A percentile compares a stretch with the other conserved stretches of the same genome.
Conservation (phyloP, 2,888 invertebrate genomes). For the Scrobipalpa atriplicella region DNA sequence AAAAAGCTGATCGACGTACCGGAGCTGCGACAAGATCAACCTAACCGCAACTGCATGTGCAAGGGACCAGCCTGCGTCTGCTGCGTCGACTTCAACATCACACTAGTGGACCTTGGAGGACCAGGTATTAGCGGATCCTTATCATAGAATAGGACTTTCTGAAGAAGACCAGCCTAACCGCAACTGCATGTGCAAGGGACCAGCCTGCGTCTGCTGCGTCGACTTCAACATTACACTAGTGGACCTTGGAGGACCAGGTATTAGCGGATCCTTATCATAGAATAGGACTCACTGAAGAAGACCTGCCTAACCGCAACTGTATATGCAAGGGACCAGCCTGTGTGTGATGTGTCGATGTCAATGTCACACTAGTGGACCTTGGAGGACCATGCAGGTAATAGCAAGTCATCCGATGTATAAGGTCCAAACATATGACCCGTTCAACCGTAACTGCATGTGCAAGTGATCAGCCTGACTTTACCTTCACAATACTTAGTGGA, state of each 20-base stretch:
- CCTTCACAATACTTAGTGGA: slow-evolving; percentile 87
- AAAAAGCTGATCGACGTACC: slow-evolving; percentile 71
- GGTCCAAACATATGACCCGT: too few species aligned
- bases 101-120: slow-evolving; percentile 86
- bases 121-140: background rate
- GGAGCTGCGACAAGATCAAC: slow-evolving; percentile 63
- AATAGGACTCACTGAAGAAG: slow-evolving; percentile 56
- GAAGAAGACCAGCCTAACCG: slow-evolving; percentile 63
- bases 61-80: slow-evolving; percentile 86
- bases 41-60: slow-evolving; percentile 81
- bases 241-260: slow-evolving; percentile 80
- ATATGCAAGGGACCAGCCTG: slow-evolving; percentile 84
- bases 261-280: too few species aligned
- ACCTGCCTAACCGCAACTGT: slow-evolving; percentile 77
- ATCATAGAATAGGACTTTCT: background rate
- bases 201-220: slow-evolving; percentile 87
- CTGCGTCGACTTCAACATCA: slow-evolving; percentile 88
- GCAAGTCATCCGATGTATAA: too few species aligned
- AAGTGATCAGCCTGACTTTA: slow-evolving; percentile 86
- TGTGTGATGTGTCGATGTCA: slow-evolving; percentile 88
- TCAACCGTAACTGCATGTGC: slow-evolving; percentile 81
- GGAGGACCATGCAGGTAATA: slow-evolving; percentile 69
- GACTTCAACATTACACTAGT: slow-evolving; percentile 88
- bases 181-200: slow-evolving; percentile 83
- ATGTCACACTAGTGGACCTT: slow-evolving; percentile 86